Evolutionary conservation across 2,888 invertebrate genomes (phyloP).

Genomic region (Smittia sp.): DNA sequence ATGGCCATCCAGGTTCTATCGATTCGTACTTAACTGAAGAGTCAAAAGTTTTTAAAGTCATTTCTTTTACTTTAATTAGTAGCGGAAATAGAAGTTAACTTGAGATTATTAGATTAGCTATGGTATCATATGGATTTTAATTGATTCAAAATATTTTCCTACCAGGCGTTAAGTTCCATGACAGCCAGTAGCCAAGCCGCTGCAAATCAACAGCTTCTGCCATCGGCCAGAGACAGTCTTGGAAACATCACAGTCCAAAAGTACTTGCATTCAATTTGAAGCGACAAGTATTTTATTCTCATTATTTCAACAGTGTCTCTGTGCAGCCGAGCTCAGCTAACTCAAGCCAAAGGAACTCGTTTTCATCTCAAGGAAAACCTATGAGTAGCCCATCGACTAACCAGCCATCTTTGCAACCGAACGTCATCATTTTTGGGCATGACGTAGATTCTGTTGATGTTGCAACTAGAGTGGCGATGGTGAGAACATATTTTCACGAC

Average conservation of each 20-base stretch:
- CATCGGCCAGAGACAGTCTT: constrained; percentile 65
- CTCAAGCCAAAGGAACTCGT: constrained; percentile 52
- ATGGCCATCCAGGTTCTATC: too few species aligned
- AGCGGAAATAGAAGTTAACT: too few species aligned
- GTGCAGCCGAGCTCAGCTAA: constrained; percentile 47
- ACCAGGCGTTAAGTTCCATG: constrained; percentile 58
- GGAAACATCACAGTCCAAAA: constrained; percentile 43
- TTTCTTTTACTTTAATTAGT: too few species aligned
- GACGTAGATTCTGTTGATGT: constrained; percentile 98
- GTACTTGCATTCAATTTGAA: constrained; percentile 1
- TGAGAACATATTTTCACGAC: constrained; percentile 48
- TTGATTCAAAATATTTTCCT: background rate
- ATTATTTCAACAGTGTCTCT: constrained; percentile 43
- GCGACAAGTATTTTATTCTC: background rate
- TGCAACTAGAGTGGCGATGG: constrained; percentile 97
- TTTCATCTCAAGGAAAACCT: constrained; percentile 49
- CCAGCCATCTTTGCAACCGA: constrained; percentile 59
- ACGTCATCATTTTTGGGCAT: constrained; percentile 88
- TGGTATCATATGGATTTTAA: too few species aligned
- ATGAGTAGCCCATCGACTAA: constrained; percentile 51
- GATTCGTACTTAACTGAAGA: too few species aligned
- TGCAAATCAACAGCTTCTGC: constrained; percentile 60
- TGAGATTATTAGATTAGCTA: too few species aligned
- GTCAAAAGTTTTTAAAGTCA: too few species aligned
- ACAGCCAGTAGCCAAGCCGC: constrained; percentile 61